A percentile compares a stretch with the other conserved stretches of the same genome.
These are phyloP conservation scores for Axis porcinus DNA, from an alignment of 2,113 vertebrate genomes.

Conservation along the genomic window DNA sequence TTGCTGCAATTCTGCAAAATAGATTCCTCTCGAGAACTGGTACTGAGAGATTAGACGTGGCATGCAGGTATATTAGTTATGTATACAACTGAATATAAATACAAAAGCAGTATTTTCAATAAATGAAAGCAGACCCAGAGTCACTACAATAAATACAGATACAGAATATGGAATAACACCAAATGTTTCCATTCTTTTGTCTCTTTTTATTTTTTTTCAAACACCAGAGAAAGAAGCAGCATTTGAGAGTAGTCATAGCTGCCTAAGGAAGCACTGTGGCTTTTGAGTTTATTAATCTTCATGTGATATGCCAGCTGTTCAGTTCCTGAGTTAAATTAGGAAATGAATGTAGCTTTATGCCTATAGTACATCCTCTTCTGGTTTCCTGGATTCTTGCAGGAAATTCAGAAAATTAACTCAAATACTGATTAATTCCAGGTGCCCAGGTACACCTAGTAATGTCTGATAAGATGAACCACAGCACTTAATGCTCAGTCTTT, in stretches of 20 bases:
- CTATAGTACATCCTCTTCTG: not conserved
- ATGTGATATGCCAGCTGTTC: not conserved
- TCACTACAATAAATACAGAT: not conserved
- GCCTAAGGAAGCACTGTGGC: not conserved
- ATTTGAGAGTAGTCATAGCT: slow-evolving; percentile 33
- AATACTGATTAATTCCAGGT: not conserved
- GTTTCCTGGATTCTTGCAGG: not conserved
- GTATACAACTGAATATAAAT: not conserved
- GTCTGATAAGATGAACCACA: not conserved
- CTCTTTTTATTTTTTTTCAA: not conserved
- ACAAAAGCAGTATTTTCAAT: not conserved
- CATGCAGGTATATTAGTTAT: not conserved
- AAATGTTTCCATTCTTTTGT: not conserved
- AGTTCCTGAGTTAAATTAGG: slow-evolving; percentile 23
- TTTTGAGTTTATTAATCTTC: slow-evolving; percentile 21
- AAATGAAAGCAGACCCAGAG: not conserved
- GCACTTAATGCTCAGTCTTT: not conserved
- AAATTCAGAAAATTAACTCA: slow-evolving; percentile 2
- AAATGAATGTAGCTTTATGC: not conserved
- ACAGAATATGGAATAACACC: not conserved
- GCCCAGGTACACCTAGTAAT: not conserved
- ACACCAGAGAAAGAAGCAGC: not conserved
- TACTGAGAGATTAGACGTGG: not conserved
- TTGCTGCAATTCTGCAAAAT: not conserved
- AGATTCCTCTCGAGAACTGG: not conserved